phyloP scores from a whole-genome alignment of 2,113 vertebrate genomes.

The Tenrec ecaudatus region DNA sequence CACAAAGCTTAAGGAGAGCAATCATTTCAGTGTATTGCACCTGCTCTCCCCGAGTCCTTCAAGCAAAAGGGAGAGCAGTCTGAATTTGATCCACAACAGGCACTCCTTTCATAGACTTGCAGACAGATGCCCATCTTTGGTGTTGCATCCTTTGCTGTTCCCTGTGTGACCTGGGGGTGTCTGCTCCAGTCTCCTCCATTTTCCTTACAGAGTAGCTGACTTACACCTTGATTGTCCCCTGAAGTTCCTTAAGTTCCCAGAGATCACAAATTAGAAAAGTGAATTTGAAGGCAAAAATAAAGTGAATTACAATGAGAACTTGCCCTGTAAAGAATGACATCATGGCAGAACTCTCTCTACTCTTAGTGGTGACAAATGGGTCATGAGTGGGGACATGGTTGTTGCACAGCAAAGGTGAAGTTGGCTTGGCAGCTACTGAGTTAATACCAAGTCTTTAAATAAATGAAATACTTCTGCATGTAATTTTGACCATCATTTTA shows the following conservation, averaged over 20 bases:
- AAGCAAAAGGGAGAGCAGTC: not conserved
- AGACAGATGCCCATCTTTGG: no score
- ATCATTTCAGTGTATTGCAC: not conserved
- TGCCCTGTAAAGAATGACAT: not conserved
- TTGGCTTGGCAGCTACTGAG: constrained; percentile 47
- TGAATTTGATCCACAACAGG: not conserved
- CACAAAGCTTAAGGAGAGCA: not conserved
- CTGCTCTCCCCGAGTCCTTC: not conserved
- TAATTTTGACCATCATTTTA: constrained; percentile 51
- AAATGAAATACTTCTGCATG: constrained; percentile 62
- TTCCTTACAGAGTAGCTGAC: not conserved
- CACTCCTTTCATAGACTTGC: not conserved
- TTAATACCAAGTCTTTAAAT: constrained; percentile 18
- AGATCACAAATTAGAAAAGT: constrained; percentile 21
- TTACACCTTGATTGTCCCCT: no score
- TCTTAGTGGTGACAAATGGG: not conserved
- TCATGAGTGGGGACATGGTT: not conserved
- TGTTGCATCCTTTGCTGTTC: not conserved
- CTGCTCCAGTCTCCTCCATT: not conserved
- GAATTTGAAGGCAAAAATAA: constrained; percentile 50
- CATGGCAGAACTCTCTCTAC: not conserved
- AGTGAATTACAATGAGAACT: not conserved
- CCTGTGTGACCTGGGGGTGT: not conserved
- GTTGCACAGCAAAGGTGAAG: constrained; percentile 22
- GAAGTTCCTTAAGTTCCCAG: no score